Percentiles rank a stretch among this genome's conserved stretches.
These are phyloP conservation scores for Ifrita kowaldi DNA, from an alignment of 2,113 vertebrate species.

Conservation along the genomic window DNA sequence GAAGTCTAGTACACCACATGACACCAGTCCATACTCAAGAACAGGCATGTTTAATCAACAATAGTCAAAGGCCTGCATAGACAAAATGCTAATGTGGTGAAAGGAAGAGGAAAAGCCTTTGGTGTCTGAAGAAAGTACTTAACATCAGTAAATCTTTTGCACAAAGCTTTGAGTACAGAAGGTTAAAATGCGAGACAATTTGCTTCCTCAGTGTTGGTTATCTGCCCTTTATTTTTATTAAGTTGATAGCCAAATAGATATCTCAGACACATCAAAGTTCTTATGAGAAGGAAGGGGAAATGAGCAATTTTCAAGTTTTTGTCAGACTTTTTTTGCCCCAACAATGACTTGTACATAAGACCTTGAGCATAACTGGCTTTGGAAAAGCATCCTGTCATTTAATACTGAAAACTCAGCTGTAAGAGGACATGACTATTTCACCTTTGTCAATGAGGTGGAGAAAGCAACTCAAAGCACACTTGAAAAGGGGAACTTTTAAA, in stretches of 20 bases:
- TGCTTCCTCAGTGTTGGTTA: neutral
- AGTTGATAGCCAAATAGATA: neutral
- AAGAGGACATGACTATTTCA: neutral
- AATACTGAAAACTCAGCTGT: neutral
- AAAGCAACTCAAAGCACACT: conserved; percentile 16
- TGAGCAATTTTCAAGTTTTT: conserved; percentile 35
- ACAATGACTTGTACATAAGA: conserved; percentile 6
- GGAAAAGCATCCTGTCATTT: neutral
- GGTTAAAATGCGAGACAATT: conserved; percentile 22
- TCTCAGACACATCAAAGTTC: conserved; percentile 30
- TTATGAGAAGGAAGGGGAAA: conserved; percentile 27
- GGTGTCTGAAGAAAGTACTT: neutral
- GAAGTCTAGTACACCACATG: neutral
- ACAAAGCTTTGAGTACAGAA: conserved; percentile 11
- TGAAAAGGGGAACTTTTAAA: conserved; percentile 32
- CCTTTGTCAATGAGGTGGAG: neutral
- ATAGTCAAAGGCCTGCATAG: neutral
- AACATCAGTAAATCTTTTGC: neutral
- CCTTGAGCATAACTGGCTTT: neutral
- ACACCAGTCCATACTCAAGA: neutral
- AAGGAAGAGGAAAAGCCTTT: neutral
- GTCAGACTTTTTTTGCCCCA: neutral
- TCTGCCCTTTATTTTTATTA: neutral
- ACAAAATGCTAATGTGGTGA: neutral
- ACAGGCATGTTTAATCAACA: neutral